Conservation (phyloP, 2,797 vertebrate genomes). For the Tenualosa thibaudeaui region DNA sequence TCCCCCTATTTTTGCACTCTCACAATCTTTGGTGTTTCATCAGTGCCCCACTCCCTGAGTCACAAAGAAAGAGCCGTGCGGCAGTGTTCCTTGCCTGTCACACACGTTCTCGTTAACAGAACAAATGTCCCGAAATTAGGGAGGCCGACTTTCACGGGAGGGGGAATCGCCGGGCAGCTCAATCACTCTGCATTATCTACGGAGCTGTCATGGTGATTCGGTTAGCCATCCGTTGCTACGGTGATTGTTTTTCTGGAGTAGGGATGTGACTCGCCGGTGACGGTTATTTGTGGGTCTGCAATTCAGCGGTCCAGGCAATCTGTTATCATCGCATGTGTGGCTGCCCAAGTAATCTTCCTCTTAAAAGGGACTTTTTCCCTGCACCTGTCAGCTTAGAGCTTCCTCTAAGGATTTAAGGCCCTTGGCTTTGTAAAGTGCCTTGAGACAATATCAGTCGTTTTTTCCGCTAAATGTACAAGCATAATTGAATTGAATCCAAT, state of each 20-base stretch:
- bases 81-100: not conserved
- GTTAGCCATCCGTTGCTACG: slow-evolving; percentile 15
- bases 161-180: not conserved
- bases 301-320: slow-evolving; percentile 2
- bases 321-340: slow-evolving; percentile 8
- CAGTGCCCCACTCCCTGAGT: not conserved
- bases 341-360: not conserved
- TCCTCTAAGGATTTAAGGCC: too few relatives aligned
- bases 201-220: slow-evolving; percentile 5
- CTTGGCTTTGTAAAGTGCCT: too few relatives aligned
- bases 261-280: slow-evolving; percentile 18
- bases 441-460: too few relatives aligned
- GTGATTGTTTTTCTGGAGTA: slow-evolving; percentile 17
- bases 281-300: slow-evolving; percentile 23
- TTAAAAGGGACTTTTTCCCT: too few relatives aligned
- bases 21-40: not conserved
- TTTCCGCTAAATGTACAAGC: too few relatives aligned
- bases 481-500: not conserved
- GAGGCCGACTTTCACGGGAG: not conserved
- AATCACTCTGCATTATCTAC: not conserved
- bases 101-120: not conserved
- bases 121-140: slow-evolving; percentile 10
- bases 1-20: not conserved
- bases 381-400: too few relatives aligned
- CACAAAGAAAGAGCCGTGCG: not conserved